Base-by-base conservation (phyloP, 2,888 invertebrate genomes). In the Malachius bipustulatus region DNA sequence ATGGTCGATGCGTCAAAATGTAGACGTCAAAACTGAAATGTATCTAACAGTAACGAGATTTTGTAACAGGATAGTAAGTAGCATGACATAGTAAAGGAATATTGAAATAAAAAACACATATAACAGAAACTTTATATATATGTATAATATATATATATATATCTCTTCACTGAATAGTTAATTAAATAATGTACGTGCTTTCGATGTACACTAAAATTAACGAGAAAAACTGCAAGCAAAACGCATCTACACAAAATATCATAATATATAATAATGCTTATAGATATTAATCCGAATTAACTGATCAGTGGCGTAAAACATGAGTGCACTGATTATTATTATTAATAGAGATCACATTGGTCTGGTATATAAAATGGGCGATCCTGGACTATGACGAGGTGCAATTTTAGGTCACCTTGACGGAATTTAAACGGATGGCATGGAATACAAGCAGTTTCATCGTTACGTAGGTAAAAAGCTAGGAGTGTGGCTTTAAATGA, bases 201-300 rank as follows among this genome's bases (percentile, higher is more conserved):
- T 60, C 58, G 60, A 60, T 60, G 59, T 60, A 52, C 59, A 59
- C 60, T 61, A 62, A 60, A 57, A 50, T 52, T 55, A 58, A 54
- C 44, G 42, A 50, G 55, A 47, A 47, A 53, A 50, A 48, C 55
- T 54, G 59, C 59, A 60, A 60, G 60, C 60, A 59, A 59, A n/a
- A 60, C 56, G 55, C 59, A 59, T 58, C 60, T 60, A 60, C 59
- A 59, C 54, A 60, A 60, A 60, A 58, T 57, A 58, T 54, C 52
- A 51, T 44, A 50, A 45, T 50, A 52, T 50, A 42, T 46, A 47
- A 50, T 43, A 50, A n/a, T 43, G 47, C 50, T 45, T 46, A 47
- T 46, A 49, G 43, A 30, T 40, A 44, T 45, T 39, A 35, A 37
- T 51, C 45, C 47, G 45, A 47, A 27, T 26, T 13, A 26, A 27